phyloP scores from a whole-genome alignment of 1,140 invertebrate genomes.

The Dinoponera quadriceps region DNA sequence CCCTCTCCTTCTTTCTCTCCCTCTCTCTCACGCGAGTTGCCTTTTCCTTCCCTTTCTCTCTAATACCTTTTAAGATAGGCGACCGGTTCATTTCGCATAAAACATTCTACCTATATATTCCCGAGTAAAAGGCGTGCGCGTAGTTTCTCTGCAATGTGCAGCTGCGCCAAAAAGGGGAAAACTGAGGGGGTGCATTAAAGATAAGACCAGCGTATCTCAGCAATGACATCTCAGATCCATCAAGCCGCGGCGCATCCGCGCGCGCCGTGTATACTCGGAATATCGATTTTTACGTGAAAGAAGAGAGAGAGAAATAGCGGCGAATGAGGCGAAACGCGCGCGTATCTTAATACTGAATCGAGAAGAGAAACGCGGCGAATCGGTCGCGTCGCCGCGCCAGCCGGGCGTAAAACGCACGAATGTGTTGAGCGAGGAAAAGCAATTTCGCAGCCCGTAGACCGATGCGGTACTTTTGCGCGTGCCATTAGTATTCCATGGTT shows the following conservation, averaged over 20 bases:
- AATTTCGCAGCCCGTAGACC: neutral
- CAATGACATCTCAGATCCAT: slow-evolving; percentile 57
- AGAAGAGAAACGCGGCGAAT: neutral
- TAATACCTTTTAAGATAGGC: slow-evolving; percentile 26
- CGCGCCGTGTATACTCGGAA: neutral
- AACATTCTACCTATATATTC: slow-evolving; percentile 4
- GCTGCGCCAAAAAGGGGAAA: slow-evolving; percentile 14
- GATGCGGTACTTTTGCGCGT: slow-evolving; percentile 16
- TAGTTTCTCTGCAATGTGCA: slow-evolving; percentile 5
- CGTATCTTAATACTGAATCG: neutral
- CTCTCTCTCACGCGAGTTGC: neutral
- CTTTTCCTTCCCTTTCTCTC: neutral
- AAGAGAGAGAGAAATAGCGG: neutral
- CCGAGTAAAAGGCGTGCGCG: neutral
- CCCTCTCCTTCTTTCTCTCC: neutral
- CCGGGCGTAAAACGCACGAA: slow-evolving; percentile 2
- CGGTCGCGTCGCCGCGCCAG: neutral
- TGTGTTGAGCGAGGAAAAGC: neutral
- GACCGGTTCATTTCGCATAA: slow-evolving; percentile 14
- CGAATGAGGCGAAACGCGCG: neutral
- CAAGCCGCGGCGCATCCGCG: slow-evolving; percentile 5
- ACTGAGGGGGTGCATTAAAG: slow-evolving; percentile 52
- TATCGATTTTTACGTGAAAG: slow-evolving; percentile 67
- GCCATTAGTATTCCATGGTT: slow-evolving; percentile 27
- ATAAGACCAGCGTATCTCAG: slow-evolving; percentile 63